Evolutionary conservation across 2,113 vertebrate species (phyloP), one percentile per base, ranked within the genome.

Genomic region (Bothrops jararaca): DNA sequence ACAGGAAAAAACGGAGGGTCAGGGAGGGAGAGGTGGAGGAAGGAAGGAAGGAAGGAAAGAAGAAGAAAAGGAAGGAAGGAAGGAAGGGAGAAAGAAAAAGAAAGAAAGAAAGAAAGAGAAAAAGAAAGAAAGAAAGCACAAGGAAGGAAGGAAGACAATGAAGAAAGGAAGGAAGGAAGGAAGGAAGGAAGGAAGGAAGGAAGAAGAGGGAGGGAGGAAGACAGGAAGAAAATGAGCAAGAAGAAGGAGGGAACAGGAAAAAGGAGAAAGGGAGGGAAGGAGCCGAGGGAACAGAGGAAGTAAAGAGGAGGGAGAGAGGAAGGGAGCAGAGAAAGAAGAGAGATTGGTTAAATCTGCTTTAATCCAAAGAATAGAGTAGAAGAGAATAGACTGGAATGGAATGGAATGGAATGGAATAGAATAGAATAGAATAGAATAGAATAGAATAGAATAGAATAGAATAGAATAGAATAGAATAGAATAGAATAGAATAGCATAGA

Each of bases 81-180:
- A 29, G 29, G 74, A 9, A n/a, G n/a, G n/a, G 1, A 3, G 4
- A 29, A 39, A 64, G 8, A 18, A 23, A 85, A 34, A 18, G 5
- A n/a, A 1, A n/a, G n/a, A 13, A 6, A 4, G 15, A 42, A 2
- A 15, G 2, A 2, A 26, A 3, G 9, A 24, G 0, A 12, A 1
- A 1, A 13, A 1, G 9, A 45, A 29, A 48, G 39, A 4, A 20
- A 23, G 13, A 34, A 3, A 1, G 45, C 3, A 45, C 45, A 45
- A 45, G 2, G 34, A 80, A 13, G 34, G 69, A 34, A 15, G 9
- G 13, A 23, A 29, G 29, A 42, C 42, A 42, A 42, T 42, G 42
- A 42, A 42, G 3, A 3, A 42, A 42, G 3, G 15, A 15, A 42
- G 42, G 3, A 42, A 42, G 3, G 3, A 42, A 42, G 42, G 3